These are phyloP conservation scores for Clarias macrocephalus DNA, from an alignment of 2,113 vertebrate species.

Conservation along the genomic window DNA sequence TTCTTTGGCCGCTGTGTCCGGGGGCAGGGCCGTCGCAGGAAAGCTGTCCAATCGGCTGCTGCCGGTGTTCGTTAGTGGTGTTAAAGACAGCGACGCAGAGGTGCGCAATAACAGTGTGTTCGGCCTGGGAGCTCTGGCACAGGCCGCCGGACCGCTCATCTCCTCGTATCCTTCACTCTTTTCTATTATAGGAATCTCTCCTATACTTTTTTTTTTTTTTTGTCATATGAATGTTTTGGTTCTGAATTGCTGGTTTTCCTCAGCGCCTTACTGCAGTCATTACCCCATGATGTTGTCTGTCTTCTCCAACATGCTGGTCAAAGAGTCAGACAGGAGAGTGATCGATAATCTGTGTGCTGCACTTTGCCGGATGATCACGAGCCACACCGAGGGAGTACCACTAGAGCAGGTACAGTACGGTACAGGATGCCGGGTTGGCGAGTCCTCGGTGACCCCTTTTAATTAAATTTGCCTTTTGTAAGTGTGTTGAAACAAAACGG, in stretches of 20 bases:
- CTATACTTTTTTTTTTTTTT: neutral
- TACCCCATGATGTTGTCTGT: slow-evolving; percentile 81
- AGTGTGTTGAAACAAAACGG: too few species aligned
- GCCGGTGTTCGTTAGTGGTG: slow-evolving; percentile 72
- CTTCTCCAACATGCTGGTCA: slow-evolving; percentile 77
- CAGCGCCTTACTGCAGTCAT: slow-evolving; percentile 66
- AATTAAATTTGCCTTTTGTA: neutral
- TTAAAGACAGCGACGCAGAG: slow-evolving; percentile 76
- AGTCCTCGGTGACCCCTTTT: neutral
- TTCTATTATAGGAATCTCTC: neutral
- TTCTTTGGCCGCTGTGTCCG: slow-evolving; percentile 64
- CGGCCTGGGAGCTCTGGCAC: slow-evolving; percentile 80
- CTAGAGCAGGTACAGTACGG: slow-evolving; percentile 77
- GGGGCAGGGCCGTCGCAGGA: slow-evolving; percentile 64
- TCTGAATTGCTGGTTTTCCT: slow-evolving; percentile 53
- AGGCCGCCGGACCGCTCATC: slow-evolving; percentile 75
- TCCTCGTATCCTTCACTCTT: slow-evolving; percentile 71
- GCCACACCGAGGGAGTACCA: slow-evolving; percentile 70
- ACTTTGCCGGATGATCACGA: slow-evolving; percentile 81
- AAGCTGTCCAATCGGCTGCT: slow-evolving; percentile 79
- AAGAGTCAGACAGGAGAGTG: slow-evolving; percentile 76
- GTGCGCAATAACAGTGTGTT: slow-evolving; percentile 87
- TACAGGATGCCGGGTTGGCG: neutral
- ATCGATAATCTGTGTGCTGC: slow-evolving; percentile 88
- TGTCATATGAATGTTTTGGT: neutral